Conservation (phyloP, 2,888 invertebrate species). For the Mechanitis messenoides region DNA sequence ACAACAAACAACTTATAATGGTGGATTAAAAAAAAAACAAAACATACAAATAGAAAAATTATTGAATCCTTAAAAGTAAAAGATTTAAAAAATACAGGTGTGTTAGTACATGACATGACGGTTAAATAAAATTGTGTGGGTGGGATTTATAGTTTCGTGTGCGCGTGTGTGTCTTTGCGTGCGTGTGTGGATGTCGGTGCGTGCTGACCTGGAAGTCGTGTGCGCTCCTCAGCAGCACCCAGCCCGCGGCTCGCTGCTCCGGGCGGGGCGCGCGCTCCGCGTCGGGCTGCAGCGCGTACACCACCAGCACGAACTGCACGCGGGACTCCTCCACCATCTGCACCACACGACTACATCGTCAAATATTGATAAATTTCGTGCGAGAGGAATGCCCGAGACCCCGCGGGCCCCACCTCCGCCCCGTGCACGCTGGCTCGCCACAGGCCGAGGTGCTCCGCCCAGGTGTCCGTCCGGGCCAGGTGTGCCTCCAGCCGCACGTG, state of each 20-base stretch:
- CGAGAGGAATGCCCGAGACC: too few species aligned
- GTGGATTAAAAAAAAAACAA: background rate
- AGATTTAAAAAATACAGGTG: too few species aligned
- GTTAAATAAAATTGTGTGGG: too few species aligned
- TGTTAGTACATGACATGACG: too few species aligned
- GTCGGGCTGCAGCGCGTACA: constrained; percentile 3
- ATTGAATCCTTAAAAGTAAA: too few species aligned
- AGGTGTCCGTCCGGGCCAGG: constrained; percentile 88
- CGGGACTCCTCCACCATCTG: constrained; percentile 4
- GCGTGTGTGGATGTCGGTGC: too few species aligned
- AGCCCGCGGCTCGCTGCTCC: constrained; percentile 49
- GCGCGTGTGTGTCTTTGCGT: too few species aligned
- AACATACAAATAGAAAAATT: background rate
- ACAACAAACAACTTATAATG: constrained; percentile 35
- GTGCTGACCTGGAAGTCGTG: constrained; percentile 75
- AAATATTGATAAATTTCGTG: too few species aligned
- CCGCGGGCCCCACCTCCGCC: constrained; percentile 77
- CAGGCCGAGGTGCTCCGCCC: constrained; percentile 92
- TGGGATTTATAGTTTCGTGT: too few species aligned
- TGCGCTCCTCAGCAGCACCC: constrained; percentile 73
- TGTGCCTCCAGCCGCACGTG: constrained; percentile 89
- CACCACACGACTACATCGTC: background rate
- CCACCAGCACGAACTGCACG: background rate
- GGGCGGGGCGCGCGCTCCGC: background rate
- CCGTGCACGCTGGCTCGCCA: constrained; percentile 92